Percentiles rank a stretch among this genome's conserved stretches.
phyloP scores from a whole-genome alignment of 2,113 vertebrate genomes.

The Trematocara nigrifrons region DNA sequence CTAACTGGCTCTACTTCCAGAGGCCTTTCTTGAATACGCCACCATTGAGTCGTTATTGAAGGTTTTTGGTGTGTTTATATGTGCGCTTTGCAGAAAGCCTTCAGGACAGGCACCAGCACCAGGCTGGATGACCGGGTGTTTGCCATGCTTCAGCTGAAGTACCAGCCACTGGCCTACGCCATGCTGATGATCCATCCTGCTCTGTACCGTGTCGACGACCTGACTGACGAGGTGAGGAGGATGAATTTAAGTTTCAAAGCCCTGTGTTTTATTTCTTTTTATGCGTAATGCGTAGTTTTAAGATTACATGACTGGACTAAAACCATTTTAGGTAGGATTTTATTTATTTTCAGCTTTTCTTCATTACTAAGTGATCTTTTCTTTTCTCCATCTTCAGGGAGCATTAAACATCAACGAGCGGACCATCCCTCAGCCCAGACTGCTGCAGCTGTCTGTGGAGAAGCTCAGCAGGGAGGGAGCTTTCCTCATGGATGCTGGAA shows the following conservation, averaged over 20 bases:
- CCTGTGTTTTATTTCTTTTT: neutral
- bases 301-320: neutral
- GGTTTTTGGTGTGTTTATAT: neutral
- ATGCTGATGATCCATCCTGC: constrained; percentile 90
- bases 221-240: constrained; percentile 84
- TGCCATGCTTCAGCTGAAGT: constrained; percentile 95
- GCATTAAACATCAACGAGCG: constrained; percentile 85
- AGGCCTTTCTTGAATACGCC: neutral
- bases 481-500: constrained; percentile 92
- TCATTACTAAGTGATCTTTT: neutral
- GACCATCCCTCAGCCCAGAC: constrained; percentile 86
- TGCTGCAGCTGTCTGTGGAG: constrained; percentile 92
- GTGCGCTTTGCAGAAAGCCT: constrained; percentile 78
- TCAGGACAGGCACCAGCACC: constrained; percentile 85
- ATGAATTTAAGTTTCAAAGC: neutral
- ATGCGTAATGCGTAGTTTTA: neutral
- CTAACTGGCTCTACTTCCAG: neutral
- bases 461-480: constrained; percentile 88
- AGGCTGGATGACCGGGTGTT: constrained; percentile 89
- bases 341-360: neutral
- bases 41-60: neutral
- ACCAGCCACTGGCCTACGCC: constrained; percentile 86
- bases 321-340: neutral
- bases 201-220: constrained; percentile 86
- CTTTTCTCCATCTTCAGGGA: constrained; percentile 69